phyloP scores from a whole-genome alignment of 2,797 vertebrate genomes.

The Lutjanus argentimaculatus region DNA sequence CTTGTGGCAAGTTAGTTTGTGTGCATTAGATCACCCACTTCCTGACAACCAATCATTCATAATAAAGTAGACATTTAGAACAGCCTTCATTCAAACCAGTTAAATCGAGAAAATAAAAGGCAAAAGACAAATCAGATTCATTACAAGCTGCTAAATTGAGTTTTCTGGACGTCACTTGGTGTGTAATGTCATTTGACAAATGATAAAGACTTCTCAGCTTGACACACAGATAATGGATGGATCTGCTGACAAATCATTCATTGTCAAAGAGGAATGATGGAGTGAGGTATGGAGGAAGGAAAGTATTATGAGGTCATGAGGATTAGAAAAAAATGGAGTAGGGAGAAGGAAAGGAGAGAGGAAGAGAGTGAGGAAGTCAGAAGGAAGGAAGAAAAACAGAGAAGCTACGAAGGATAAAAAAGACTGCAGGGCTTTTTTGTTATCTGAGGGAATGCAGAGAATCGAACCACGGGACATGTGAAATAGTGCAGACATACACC shows the following conservation, averaged over 20 bases:
- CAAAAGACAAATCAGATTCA: not conserved
- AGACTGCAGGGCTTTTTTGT: constrained; percentile 42
- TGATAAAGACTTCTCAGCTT: constrained; percentile 25
- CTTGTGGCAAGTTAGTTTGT: not conserved
- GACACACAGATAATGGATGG: constrained; percentile 34
- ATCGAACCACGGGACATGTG: constrained; percentile 56
- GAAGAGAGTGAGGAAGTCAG: constrained; percentile 17
- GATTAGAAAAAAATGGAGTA: constrained; percentile 1
- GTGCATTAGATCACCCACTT: not conserved
- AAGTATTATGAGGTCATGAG: constrained; percentile 8
- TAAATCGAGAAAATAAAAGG: not conserved
- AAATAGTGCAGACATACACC: constrained; percentile 68
- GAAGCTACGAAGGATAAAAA: constrained; percentile 28
- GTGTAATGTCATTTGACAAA: constrained; percentile 39
- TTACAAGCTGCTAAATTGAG: not conserved
- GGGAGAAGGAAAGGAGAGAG: constrained; percentile 2
- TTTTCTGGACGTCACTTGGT: constrained; percentile 12
- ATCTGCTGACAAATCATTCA: constrained; percentile 38
- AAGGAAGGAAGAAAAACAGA: constrained; percentile 53
- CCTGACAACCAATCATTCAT: constrained; percentile 16
- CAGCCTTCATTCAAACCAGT: not conserved
- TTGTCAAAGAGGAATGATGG: constrained; percentile 33
- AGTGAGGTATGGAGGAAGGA: constrained; percentile 17
- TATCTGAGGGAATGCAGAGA: constrained; percentile 71
- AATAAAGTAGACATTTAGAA: not conserved